Conservation (phyloP, 2,113 vertebrate species). For the Gila orcuttii region DNA sequence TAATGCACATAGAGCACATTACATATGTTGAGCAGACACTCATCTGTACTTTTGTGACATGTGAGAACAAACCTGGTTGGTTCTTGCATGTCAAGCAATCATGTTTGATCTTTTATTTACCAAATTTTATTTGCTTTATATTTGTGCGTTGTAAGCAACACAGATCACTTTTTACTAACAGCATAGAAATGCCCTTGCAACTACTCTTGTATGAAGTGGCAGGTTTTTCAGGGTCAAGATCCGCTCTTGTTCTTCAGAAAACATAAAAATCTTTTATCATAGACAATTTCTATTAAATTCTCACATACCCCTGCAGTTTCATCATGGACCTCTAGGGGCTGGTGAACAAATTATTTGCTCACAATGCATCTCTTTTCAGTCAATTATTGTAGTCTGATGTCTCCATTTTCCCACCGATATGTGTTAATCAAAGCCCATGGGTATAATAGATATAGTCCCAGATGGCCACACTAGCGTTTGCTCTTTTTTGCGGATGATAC, state of each 20-base stretch:
- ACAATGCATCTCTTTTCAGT: not conserved
- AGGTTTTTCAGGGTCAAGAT: too few relatives aligned
- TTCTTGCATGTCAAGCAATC: not conserved
- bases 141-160: not conserved
- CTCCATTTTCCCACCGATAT: conserved; percentile 38
- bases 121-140: not conserved
- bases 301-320: not conserved
- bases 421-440: conserved; percentile 49
- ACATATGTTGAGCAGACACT: not conserved
- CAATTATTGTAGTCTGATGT: not conserved
- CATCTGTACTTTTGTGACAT: not conserved
- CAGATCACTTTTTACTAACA: not conserved
- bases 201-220: not conserved
- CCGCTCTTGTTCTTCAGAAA: not conserved
- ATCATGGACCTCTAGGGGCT: not conserved
- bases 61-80: too few relatives aligned
- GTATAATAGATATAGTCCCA: conserved; percentile 75
- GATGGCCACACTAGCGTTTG: conserved; percentile 76
- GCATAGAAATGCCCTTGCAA: not conserved
- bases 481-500: conserved; percentile 54
- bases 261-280: not conserved
- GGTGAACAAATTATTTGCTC: not conserved
- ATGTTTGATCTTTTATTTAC: not conserved
- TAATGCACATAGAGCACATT: not conserved
- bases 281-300: not conserved